Evolutionary conservation across 92 coral and sea anemone genomes (phyloP), one percentile per base, ranked within the genome.

Genomic region (Scolanthus callimorphus): DNA sequence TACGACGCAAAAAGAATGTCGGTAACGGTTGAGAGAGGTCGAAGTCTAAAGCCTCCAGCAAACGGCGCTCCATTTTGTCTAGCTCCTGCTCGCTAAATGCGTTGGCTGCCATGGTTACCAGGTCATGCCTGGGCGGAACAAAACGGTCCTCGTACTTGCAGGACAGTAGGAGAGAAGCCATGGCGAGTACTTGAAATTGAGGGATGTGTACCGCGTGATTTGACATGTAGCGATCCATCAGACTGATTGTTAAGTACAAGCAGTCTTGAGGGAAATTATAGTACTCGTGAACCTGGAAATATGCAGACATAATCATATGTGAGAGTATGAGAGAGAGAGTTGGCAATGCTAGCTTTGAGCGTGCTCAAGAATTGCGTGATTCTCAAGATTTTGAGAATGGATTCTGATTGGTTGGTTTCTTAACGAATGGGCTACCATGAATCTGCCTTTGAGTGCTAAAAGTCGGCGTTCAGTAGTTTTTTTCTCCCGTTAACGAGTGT

Each of bases 131-230:
- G 13, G 62, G 58, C 2, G 76, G 85, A 27, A 78, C 85, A 41
- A 78, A 78, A 30, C 85, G 78, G 25, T 78, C 85, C 45, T 78
- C 85, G 67, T 63, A 78, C 44, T 78, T 78, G 17, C 85, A 78
- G 37, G 85, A 55, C 20, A 78, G 44, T 27, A 70, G 79, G 21
- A 78, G 69, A 25, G 79, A 63, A 0, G 67, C 73, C 51, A 78
- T 65, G 24, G 79, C 85, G 13, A 78, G 73, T 28, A 78, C 51
- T 63, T 78, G 85, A 45, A 78, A 59, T 8, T 49, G 59, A 17
- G 64, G 45, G 49, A 78, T 58, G 53, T 56, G 75, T 10, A 63
- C 67, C 59, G 54, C 27, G 17, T 50, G 79, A 53, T 60, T 59
- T 20, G 67, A 19, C 57, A 78, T 58, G 46, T 70, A 71, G 4